Conservation (phyloP, 1,140 invertebrate genomes). For the Cepaea nemoralis region DNA sequence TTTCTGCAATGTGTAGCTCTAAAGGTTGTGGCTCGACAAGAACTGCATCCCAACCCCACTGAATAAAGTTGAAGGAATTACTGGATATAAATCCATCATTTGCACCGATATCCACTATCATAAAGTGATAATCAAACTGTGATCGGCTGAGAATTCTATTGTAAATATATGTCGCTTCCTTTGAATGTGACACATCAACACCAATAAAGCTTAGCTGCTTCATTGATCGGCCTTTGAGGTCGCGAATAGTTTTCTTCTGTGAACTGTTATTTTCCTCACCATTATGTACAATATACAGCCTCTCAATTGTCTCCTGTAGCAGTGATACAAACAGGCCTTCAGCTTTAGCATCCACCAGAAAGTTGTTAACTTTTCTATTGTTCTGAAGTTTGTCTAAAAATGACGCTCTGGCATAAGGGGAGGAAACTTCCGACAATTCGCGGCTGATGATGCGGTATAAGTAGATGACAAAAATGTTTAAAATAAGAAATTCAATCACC, state of each 20-base stretch:
- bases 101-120: conserved; percentile 66
- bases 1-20: conserved; percentile 52
- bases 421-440: conserved; percentile 35
- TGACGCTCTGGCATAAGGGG: conserved; percentile 28
- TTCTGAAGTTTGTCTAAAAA: neutral
- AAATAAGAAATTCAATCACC: conserved; percentile 48
- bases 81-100: conserved; percentile 66
- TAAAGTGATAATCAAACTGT: conserved; percentile 37
- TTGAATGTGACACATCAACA: conserved; percentile 59
- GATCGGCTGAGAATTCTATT: conserved; percentile 45
- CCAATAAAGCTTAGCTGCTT: conserved; percentile 49
- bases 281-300: conserved; percentile 48
- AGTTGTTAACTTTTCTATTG: neutral
- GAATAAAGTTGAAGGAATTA: conserved; percentile 68
- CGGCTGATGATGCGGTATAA: conserved; percentile 27
- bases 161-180: conserved; percentile 56
- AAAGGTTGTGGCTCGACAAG: conserved; percentile 60
- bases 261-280: neutral
- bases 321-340: conserved; percentile 51
- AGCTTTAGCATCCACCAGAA: conserved; percentile 36
- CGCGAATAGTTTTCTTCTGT: neutral
- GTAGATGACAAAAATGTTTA: conserved; percentile 50
- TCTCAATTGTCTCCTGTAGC: conserved; percentile 51
- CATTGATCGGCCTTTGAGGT: neutral
- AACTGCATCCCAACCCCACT: conserved; percentile 63